These are phyloP conservation scores for Sisyra terminalis DNA, from an alignment of 2,888 invertebrate genomes.

Conservation along the genomic window DNA sequence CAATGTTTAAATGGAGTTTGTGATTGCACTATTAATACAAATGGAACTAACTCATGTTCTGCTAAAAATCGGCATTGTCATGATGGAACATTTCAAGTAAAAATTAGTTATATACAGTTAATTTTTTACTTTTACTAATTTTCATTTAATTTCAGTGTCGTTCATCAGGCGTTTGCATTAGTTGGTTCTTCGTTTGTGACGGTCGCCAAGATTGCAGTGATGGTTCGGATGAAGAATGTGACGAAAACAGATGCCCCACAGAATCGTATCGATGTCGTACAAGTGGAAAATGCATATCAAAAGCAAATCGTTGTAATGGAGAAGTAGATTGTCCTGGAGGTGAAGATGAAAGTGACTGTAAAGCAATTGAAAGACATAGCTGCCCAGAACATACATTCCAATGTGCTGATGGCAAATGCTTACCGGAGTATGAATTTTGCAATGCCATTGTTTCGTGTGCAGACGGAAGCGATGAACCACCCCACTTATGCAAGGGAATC, in stretches of 20 bases:
- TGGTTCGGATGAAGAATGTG: conserved; percentile 75
- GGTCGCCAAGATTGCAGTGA: conserved; percentile 70
- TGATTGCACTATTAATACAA: conserved; percentile 49
- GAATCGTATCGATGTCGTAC: conserved; percentile 57
- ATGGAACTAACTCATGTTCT: conserved; percentile 46
- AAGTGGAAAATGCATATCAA: conserved; percentile 55
- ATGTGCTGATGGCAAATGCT: conserved; percentile 70
- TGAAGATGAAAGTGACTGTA: conserved; percentile 56
- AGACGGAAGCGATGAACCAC: conserved; percentile 80
- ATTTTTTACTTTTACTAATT: conserved; percentile 18
- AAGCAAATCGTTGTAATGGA: conserved; percentile 69
- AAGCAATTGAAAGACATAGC: conserved; percentile 31
- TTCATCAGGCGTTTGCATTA: conserved; percentile 71
- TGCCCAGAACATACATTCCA: conserved; percentile 74
- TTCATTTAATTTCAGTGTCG: conserved; percentile 45
- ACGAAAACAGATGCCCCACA: conserved; percentile 43
- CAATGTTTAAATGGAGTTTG: conserved; percentile 59
- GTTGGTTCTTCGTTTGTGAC: conserved; percentile 88
- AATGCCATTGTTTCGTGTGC: conserved; percentile 75
- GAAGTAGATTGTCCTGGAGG: conserved; percentile 58
- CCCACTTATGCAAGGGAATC: conserved; percentile 49
- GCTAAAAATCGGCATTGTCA: conserved; percentile 63
- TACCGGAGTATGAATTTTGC: conserved; percentile 83
- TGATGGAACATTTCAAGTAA: conserved; percentile 69
- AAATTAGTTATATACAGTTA: conserved; percentile 10